phyloP scores from a whole-genome alignment of 2,797 vertebrate species.

The Mormyrus hasselquistii region DNA sequence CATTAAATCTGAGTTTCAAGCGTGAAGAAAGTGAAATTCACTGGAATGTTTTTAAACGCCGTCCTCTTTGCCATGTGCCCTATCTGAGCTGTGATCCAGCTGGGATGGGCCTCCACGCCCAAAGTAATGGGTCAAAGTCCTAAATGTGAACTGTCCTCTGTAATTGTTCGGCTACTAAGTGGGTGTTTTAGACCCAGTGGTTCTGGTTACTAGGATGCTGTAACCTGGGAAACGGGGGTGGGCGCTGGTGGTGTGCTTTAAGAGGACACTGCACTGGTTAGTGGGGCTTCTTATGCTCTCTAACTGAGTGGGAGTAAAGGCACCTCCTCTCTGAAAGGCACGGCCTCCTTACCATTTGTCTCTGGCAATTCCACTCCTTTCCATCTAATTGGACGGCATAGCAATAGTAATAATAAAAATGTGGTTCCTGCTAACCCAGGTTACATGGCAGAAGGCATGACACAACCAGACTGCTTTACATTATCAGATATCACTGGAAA shows the following conservation, averaged over 20 bases:
- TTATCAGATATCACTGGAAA: slow-evolving; percentile 15
- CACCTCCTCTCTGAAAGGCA: not conserved
- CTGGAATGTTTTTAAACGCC: not conserved
- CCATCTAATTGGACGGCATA: slow-evolving; percentile 17
- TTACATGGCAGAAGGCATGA: not conserved
- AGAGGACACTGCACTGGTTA: not conserved
- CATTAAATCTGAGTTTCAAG: slow-evolving; percentile 18
- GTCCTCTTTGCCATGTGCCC: not conserved
- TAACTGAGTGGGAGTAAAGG: not conserved
- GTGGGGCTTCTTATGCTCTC: not conserved
- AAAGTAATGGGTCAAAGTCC: not conserved
- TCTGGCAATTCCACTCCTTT: not conserved
- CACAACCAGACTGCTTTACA: not conserved
- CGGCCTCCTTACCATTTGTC: not conserved
- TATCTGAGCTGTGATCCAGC: not conserved
- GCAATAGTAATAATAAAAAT: not conserved
- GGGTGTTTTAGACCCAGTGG: not conserved
- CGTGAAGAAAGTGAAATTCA: not conserved
- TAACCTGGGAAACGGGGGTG: not conserved
- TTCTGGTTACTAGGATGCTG: not conserved
- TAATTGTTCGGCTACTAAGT: not conserved
- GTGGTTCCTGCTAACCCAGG: not conserved
- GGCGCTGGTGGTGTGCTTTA: not conserved
- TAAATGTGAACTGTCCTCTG: not conserved
- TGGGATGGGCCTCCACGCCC: not conserved